A percentile compares a stretch with the other conserved stretches of the same genome.
Evolutionary conservation across 2,888 invertebrate species (phyloP).

Genomic region (Drosophila rellima): DNA sequence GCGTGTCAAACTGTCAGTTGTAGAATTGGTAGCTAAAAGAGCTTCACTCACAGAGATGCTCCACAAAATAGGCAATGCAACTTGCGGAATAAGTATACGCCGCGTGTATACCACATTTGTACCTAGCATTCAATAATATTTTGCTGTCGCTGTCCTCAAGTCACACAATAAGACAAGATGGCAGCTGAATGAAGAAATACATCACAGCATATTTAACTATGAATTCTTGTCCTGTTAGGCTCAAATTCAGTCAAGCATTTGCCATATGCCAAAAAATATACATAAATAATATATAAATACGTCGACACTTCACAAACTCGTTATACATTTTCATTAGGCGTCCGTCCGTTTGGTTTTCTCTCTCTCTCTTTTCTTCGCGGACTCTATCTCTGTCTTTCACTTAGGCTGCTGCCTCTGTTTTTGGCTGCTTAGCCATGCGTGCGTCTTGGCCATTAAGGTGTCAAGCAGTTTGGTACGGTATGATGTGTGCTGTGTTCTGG

Average conservation of each 20-base stretch:
- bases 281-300: slow-evolving; percentile 62
- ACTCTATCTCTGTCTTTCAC: background rate
- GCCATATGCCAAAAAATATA: slow-evolving; percentile 46
- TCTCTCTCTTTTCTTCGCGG: background rate
- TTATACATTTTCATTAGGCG: slow-evolving; percentile 70
- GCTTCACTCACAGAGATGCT: background rate
- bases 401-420: slow-evolving; percentile 5
- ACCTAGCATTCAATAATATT: slow-evolving; percentile 1
- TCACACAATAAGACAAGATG: slow-evolving; percentile 11
- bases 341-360: background rate
- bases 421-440: slow-evolving; percentile 50
- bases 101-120: slow-evolving; percentile 12
- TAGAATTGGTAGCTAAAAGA: slow-evolving; percentile 36
- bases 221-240: slow-evolving; percentile 17
- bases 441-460: slow-evolving; percentile 73
- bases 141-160: background rate
- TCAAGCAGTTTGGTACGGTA: slow-evolving; percentile 49
- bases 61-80: slow-evolving; percentile 51
- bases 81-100: slow-evolving; percentile 38
- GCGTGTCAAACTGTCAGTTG: slow-evolving; percentile 45
- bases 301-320: slow-evolving; percentile 64
- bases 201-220: slow-evolving; percentile 10
- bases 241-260: slow-evolving; percentile 30
- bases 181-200: slow-evolving; percentile 11
- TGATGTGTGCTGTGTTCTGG: slow-evolving; percentile 25